Conservation (phyloP, 1,140 invertebrate species). For the Dolichoris vasculosae region DNA sequence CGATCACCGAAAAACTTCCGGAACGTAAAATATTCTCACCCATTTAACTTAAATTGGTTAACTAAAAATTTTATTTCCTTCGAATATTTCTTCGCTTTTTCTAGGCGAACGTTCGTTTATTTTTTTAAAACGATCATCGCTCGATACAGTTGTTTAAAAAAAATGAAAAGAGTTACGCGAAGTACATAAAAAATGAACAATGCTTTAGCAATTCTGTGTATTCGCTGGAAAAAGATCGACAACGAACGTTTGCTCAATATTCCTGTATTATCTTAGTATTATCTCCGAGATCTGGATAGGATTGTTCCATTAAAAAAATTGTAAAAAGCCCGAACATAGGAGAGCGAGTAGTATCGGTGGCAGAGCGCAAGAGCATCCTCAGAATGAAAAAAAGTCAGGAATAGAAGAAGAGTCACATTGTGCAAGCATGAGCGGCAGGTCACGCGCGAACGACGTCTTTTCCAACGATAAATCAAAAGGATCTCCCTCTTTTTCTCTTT, state of each 20-base stretch:
- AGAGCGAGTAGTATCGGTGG: not conserved
- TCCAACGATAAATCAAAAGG: conserved; percentile 47
- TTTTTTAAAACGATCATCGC: too few species aligned
- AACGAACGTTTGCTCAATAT: not conserved
- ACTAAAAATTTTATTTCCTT: too few species aligned
- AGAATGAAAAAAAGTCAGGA: not conserved
- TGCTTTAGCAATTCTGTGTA: not conserved
- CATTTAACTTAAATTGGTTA: too few species aligned
- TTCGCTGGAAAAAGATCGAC: not conserved
- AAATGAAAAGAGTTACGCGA: too few species aligned
- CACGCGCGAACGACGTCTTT: conserved; percentile 48
- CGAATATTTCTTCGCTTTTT: too few species aligned
- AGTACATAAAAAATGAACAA: not conserved
- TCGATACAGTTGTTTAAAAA: too few species aligned
- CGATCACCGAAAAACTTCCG: not conserved
- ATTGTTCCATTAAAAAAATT: too few species aligned
- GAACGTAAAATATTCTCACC: not conserved
- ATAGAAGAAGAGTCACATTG: conserved; percentile 34
- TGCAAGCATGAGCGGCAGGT: conserved; percentile 42
- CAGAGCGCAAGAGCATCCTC: not conserved
- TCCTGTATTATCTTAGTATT: not conserved
- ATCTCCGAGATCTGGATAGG: not conserved
- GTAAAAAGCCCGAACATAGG: too few species aligned
- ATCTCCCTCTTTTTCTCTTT: not conserved
- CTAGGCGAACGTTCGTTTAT: too few species aligned